Percentiles rank a stretch among this genome's conserved stretches.
Conservation (phyloP, 2,113 vertebrate genomes). For the Regulus satrapa region DNA sequence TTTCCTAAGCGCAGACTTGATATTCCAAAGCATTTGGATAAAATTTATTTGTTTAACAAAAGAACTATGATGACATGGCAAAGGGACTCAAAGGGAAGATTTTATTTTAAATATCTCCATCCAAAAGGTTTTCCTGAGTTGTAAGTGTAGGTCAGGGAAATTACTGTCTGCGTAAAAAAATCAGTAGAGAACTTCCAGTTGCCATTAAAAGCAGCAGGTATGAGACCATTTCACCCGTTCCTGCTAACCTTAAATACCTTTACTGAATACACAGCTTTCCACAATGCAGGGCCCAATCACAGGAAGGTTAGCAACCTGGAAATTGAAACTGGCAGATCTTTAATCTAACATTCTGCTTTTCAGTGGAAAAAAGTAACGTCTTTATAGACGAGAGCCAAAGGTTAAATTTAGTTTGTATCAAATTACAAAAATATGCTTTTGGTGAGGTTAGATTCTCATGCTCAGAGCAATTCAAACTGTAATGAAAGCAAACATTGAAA, state of each 20-base stretch:
- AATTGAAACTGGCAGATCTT: slow-evolving; percentile 73
- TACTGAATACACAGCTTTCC: not conserved
- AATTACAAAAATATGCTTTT: slow-evolving; percentile 79
- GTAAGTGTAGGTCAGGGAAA: not conserved
- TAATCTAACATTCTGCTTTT: slow-evolving; percentile 66
- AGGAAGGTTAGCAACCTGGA: slow-evolving; percentile 66
- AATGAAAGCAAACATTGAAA: slow-evolving; percentile 79
- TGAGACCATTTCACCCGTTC: not conserved
- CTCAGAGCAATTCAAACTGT: slow-evolving; percentile 69
- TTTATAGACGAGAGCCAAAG: slow-evolving; percentile 77
- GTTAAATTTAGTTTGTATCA: slow-evolving; percentile 82
- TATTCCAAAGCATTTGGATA: slow-evolving; percentile 28
- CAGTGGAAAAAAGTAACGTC: slow-evolving; percentile 65
- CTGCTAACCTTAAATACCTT: not conserved
- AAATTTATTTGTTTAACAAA: slow-evolving; percentile 11
- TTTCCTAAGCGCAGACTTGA: slow-evolving; percentile 43
- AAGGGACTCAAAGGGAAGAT: not conserved
- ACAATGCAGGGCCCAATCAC: slow-evolving; percentile 54
- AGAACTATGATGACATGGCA: not conserved
- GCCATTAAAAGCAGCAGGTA: not conserved
- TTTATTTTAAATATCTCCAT: not conserved
- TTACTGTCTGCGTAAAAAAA: not conserved
- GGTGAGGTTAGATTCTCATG: slow-evolving; percentile 78
- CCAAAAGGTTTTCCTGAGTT: not conserved
- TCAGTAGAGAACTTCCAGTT: not conserved